Conservation (phyloP, 2,797 vertebrate genomes). For the Numenius phaeopus region DNA sequence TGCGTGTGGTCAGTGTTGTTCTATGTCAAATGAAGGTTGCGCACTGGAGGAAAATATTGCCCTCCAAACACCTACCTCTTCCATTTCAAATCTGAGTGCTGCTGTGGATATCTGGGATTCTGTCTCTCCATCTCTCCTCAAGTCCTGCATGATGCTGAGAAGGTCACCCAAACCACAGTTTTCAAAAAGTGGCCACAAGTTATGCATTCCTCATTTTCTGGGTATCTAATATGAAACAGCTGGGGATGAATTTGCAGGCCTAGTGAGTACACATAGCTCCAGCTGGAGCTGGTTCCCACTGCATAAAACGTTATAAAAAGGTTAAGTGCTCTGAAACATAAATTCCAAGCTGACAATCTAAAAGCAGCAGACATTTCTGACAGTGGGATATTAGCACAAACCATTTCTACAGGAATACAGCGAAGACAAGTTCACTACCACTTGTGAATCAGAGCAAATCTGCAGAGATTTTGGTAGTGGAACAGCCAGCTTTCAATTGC, state of each 20-base stretch:
- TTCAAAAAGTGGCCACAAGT: background rate
- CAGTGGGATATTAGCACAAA: background rate
- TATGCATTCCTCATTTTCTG: constrained; percentile 1
- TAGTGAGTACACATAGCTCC: background rate
- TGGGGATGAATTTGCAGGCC: background rate
- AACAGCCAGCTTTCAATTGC: background rate
- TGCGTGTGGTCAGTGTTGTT: background rate
- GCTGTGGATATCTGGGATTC: background rate
- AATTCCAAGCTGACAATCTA: background rate
- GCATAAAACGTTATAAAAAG: background rate
- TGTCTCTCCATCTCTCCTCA: background rate
- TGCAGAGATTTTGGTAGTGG: background rate
- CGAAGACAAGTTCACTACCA: background rate
- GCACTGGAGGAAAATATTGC: background rate
- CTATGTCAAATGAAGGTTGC: background rate
- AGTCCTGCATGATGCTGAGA: background rate
- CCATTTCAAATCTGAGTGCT: background rate
- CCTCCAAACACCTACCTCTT: background rate
- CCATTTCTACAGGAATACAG: background rate
- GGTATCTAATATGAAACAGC: constrained; percentile 11
- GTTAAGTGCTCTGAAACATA: background rate
- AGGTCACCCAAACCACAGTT: background rate
- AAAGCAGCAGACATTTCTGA: background rate
- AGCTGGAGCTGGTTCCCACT: background rate
- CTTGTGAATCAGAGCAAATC: background rate